Conservation (phyloP, 2,797 vertebrate species). For the Philypnodon macrostomus region DNA sequence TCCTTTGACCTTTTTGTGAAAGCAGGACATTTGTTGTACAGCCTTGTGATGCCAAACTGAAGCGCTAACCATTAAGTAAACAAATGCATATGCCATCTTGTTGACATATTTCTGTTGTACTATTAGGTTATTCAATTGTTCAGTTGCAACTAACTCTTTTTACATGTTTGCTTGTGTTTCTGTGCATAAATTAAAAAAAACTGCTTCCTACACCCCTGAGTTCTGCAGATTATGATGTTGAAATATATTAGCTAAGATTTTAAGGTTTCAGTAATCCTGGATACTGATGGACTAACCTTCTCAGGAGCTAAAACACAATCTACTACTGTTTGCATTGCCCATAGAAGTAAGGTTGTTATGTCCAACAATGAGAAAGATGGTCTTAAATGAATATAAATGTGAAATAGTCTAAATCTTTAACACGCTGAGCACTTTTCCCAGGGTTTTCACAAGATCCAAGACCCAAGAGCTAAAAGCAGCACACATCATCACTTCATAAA, state of each 20-base stretch:
- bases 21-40: conserved; percentile 58
- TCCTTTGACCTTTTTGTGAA: conserved; percentile 63
- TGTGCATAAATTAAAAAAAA: conserved; percentile 81
- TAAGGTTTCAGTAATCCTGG: no score
- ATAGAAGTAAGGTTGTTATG: no score
- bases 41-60: conserved; percentile 42
- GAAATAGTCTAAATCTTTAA: no score
- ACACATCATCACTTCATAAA: conserved; percentile 41
- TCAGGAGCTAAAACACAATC: no score
- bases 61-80: conserved; percentile 43
- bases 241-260: no score
- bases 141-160: conserved; percentile 77
- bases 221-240: conserved; percentile 9
- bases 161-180: conserved; percentile 80
- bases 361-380: no score
- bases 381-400: no score
- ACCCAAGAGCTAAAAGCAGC: conserved; percentile 20
- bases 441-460: conserved; percentile 30
- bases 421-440: no score
- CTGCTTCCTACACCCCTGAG: conserved; percentile 70
- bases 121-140: conserved; percentile 65
- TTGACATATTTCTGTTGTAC: conserved; percentile 56
- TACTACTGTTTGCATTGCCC: no score
- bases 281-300: no score
- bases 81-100: conserved; percentile 44